Conservation (phyloP, 2,888 invertebrate genomes). For the Nomada hirtipes region DNA sequence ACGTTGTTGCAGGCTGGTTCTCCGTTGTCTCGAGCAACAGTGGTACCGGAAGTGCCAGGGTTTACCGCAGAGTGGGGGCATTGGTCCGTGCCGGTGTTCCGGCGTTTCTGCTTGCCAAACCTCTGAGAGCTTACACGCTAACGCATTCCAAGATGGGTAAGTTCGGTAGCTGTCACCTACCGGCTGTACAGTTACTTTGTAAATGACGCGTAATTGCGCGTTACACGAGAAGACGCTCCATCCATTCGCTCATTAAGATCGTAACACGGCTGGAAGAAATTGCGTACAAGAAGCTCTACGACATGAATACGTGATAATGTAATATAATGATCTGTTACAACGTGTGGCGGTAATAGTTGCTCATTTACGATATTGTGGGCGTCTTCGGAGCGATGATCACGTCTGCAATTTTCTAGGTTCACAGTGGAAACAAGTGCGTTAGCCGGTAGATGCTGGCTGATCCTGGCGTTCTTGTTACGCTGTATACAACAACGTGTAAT, state of each 20-base stretch:
- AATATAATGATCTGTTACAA: constrained; percentile 21
- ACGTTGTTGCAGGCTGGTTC: constrained; percentile 79
- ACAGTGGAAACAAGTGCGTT: constrained; percentile 1
- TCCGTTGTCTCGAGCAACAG: constrained; percentile 81
- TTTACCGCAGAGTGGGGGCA: constrained; percentile 81
- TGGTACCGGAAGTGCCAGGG: constrained; percentile 81
- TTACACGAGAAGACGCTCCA: constrained; percentile 1
- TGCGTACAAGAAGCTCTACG: neutral
- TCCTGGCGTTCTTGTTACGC: neutral
- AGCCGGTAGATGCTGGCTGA: neutral
- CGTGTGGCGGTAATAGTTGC: constrained; percentile 19
- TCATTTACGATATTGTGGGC: constrained; percentile 26
- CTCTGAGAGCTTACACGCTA: constrained; percentile 80
- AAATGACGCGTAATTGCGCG: constrained; percentile 32
- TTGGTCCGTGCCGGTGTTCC: constrained; percentile 81
- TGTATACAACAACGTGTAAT: neutral
- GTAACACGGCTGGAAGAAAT: neutral
- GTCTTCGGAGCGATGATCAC: constrained; percentile 15
- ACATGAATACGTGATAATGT: constrained; percentile 19
- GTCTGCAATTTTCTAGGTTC: constrained; percentile 17
- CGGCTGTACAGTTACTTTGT: constrained; percentile 9
- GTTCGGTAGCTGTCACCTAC: constrained; percentile 43
- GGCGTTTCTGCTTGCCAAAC: constrained; percentile 81
- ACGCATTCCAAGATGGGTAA: constrained; percentile 83
- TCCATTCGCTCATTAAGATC: constrained; percentile 27